phyloP scores from a whole-genome alignment of 2,113 vertebrate genomes.

The Neolamprologus sp. region DNA sequence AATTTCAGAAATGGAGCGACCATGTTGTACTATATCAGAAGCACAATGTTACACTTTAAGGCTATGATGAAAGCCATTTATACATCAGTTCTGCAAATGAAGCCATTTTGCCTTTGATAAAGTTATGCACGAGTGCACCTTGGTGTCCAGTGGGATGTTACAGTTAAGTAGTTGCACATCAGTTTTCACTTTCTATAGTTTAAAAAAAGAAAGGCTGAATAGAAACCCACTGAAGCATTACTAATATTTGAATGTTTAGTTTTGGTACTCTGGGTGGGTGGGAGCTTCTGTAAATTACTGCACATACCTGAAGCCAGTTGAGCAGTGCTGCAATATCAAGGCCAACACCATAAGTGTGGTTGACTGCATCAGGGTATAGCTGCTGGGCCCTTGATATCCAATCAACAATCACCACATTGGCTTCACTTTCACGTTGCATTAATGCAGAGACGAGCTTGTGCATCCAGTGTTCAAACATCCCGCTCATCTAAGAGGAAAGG shows the following conservation, averaged over 20 bases:
- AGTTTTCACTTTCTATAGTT: neutral
- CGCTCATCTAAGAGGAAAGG: constrained; percentile 75
- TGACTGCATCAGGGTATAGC: constrained; percentile 84
- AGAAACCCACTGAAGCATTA: neutral
- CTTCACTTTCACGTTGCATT: constrained; percentile 75
- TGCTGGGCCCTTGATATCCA: constrained; percentile 86
- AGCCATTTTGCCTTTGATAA: neutral
- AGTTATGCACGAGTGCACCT: neutral
- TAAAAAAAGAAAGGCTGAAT: neutral
- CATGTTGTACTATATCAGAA: neutral
- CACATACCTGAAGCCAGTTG: constrained; percentile 82
- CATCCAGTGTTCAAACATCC: constrained; percentile 86
- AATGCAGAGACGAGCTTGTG: constrained; percentile 81
- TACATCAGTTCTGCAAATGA: neutral
- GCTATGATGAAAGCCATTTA: neutral
- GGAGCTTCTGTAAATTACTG: neutral
- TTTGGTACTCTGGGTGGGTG: neutral
- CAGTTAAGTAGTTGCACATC: neutral
- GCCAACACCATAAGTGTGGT: constrained; percentile 78
- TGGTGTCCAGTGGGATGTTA: neutral
- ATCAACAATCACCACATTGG: constrained; percentile 87
- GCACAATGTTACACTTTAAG: neutral
- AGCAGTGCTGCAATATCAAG: constrained; percentile 75
- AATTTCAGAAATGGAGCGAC: neutral
- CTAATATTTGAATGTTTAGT: neutral